Evolutionary conservation across 2,113 vertebrate genomes (phyloP), one percentile per base, ranked within the genome.

Genomic region (Trematomus loennbergii): DNA sequence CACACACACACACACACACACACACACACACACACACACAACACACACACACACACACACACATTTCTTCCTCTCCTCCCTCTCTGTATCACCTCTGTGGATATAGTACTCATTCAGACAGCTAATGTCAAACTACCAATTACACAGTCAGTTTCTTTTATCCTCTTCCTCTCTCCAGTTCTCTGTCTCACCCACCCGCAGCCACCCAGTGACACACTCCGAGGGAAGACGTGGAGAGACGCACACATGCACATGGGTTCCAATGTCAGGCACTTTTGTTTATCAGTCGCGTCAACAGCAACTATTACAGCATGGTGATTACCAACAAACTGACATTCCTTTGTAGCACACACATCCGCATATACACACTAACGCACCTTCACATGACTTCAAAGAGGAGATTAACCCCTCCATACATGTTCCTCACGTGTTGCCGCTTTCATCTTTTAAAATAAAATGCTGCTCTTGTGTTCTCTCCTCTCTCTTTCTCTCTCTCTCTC

Each of bases 91-190:
- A 69, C 61, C 60, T 70, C 67, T 75, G 36, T 86, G 68, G 72
- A 84, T 82, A 81, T 69, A 80, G 64, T 76, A 81, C 75, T 84
- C 77, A 82, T 72, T 46, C 74, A 88, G 86, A 87, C 86, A 75
- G 86, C 62, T 86, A 81, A 90, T 84, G 89, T 89, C 87, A 92
- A 87, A 87, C 67, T 85, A 83, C 73, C 82, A 88, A 90, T 91
- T 83, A 90, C 84, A 85, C 68, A 88, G 83, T 78, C 76, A 82
- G 72, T 86, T 63, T 20, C 84, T 82, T 89, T 69, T 74, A 90
- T 87, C 78, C 75, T 87, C 57, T 60, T 18, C 43, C 53, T 76
- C 69, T 55, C 43, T 16, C 48, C 66, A 67, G 25, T 81, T 83
- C 66, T 67, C 63, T 40, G 59, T 25, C 45, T 85, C 75, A 53